These are phyloP conservation scores for Heliconius hortense DNA, from an alignment of 2,888 invertebrate species.

Conservation along the genomic window DNA sequence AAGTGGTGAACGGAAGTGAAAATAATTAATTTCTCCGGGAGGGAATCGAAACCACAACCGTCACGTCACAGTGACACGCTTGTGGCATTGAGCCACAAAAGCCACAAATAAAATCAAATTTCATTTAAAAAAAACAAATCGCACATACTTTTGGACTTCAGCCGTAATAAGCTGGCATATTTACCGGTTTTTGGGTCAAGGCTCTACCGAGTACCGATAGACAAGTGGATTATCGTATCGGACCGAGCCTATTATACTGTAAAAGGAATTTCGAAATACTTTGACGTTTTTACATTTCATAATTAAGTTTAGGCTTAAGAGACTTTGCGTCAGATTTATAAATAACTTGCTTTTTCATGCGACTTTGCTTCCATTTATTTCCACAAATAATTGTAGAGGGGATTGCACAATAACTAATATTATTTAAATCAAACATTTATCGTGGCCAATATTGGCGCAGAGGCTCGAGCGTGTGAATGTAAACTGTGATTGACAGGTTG, in stretches of 20 bases:
- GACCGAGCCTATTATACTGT: not conserved
- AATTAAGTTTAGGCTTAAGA: not conserved
- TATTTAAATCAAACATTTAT: too few relatives aligned
- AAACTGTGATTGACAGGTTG: too few relatives aligned
- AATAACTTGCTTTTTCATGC: too few relatives aligned
- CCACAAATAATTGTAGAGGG: too few relatives aligned
- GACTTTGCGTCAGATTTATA: too few relatives aligned
- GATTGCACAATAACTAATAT: too few relatives aligned
- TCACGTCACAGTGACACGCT: not conserved
- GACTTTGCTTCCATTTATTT: too few relatives aligned
- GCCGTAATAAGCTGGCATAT: not conserved
- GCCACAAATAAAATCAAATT: not conserved
- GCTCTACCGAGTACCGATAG: not conserved
- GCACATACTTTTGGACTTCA: not conserved
- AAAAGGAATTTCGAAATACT: not conserved
- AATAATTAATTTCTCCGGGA: not conserved
- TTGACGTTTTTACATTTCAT: constrained; percentile 13
- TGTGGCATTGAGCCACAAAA: not conserved
- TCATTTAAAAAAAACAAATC: not conserved
- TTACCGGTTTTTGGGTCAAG: constrained; percentile 10
- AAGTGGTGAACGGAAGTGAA: not conserved
- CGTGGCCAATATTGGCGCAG: too few relatives aligned
- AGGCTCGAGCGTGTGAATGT: too few relatives aligned
- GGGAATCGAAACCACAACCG: not conserved
- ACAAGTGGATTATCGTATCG: constrained; percentile 14